Evolutionary conservation across 2,113 vertebrate genomes (phyloP).

Genomic region (Neodontobutis hainanensis): DNA sequence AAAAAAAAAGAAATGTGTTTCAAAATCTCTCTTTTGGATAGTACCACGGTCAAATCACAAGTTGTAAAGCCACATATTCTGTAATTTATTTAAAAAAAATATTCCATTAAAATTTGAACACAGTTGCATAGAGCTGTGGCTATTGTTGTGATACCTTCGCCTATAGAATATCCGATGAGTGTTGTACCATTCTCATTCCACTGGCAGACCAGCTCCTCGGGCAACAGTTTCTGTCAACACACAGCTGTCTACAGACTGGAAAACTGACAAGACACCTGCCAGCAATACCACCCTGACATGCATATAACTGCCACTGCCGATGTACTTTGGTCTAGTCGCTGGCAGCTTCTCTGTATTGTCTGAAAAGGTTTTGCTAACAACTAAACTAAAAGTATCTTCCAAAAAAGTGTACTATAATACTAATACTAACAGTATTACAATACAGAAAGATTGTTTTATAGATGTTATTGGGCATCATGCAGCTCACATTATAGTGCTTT

Average conservation of each 20-base stretch:
- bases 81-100: no score
- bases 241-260: slow-evolving; percentile 17
- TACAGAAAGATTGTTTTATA: no score
- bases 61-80: no score
- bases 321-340: not conserved
- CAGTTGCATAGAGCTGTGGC: not conserved
- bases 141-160: slow-evolving; percentile 13
- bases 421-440: no score
- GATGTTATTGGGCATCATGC: no score
- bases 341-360: not conserved
- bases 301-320: slow-evolving; percentile 7
- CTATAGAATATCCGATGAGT: slow-evolving; percentile 18
- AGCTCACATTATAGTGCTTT: no score
- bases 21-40: no score
- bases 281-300: slow-evolving; percentile 20
- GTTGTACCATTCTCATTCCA: slow-evolving; percentile 21
- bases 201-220: slow-evolving; percentile 25
- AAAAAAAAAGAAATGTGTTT: no score
- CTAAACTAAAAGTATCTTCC: not conserved
- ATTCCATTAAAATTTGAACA: not conserved
- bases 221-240: slow-evolving; percentile 47
- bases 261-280: slow-evolving; percentile 29
- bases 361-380: not conserved
- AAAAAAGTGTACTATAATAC: no score
- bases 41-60: no score